Evolutionary conservation across 2,888 invertebrate genomes (phyloP), one percentile per base, ranked within the genome.

Genomic region (Chrysomela aeneicollis): DNA sequence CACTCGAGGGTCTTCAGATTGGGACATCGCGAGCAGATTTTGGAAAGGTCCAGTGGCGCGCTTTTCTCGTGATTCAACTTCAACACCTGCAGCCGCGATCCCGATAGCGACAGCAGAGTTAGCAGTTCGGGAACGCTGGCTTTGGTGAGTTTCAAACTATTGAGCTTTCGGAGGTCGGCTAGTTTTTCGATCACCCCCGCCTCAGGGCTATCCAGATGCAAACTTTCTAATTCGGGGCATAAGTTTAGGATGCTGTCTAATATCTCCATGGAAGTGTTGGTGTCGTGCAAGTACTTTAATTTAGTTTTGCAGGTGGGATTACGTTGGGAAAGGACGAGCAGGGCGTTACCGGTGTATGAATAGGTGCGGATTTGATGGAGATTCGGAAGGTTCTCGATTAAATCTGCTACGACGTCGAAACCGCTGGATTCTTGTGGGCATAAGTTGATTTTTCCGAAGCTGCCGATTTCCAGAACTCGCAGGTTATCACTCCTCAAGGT

Each of bases 401-500:
- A 82, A 66, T 88, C 80, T 5, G 90, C 89, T 17, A 89, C 84
- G 70, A 89, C 86, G 53, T 87, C 87, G 22, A 63, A 67, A 46
- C 77, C 75, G 47, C 73, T 74, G 0, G 30, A 54, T 26, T 76
- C 72, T 53, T 73, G 62, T 70, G 88, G 88, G 74, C 89, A 89
- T 59, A 91, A 86, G 72, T 88, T 87, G 78, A 87, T 87, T 76
- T 90, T 90, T 0, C 90, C 90, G 64, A 88, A 89, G 84, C 88
- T 87, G 49, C 91, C 90, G 70, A 91, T 87, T 75, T 90, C 88
- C 52, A 91, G 84, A 6, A 68, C 67, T 37, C 66, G 62, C 42
- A 90, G 76, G 57, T 84, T 85, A 47, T 86, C 84, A 12, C 86
- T 85, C 66, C 85, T 81, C 77, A 90, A 83, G 1, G 84, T 83